Conservation (phyloP, 2,888 invertebrate genomes). For the Cybosia mesomella region DNA sequence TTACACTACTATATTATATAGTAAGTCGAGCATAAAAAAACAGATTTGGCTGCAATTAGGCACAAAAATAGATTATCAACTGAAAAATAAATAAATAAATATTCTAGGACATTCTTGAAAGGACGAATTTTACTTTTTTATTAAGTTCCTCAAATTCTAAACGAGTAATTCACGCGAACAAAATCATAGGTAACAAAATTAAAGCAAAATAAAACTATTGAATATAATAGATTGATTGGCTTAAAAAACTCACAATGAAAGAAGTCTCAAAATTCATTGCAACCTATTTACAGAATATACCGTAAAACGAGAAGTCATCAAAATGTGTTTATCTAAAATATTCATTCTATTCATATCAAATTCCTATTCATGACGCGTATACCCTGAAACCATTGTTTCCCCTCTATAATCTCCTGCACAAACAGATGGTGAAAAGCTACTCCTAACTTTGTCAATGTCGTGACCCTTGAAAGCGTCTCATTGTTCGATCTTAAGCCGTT, state of each 20-base stretch:
- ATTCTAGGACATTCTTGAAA: no score
- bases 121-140: no score
- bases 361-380: background rate
- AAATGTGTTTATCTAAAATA: background rate
- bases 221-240: background rate
- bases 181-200: no score
- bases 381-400: background rate
- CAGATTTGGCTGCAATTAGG: no score
- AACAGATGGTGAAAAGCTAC: conserved; percentile 9
- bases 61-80: no score
- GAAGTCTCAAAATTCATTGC: background rate
- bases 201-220: background rate
- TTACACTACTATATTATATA: no score
- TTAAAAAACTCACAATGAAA: background rate
- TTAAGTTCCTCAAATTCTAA: no score
- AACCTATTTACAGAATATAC: background rate
- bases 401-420: background rate
- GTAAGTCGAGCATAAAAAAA: no score
- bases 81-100: no score
- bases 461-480: conserved; percentile 11
- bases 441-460: conserved; percentile 10
- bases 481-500: conserved; percentile 14
- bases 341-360: background rate
- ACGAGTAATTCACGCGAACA: no score
- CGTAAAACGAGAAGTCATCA: background rate